phyloP scores from a whole-genome alignment of 1,140 invertebrate species.

The Steinernema khuongi region DNA sequence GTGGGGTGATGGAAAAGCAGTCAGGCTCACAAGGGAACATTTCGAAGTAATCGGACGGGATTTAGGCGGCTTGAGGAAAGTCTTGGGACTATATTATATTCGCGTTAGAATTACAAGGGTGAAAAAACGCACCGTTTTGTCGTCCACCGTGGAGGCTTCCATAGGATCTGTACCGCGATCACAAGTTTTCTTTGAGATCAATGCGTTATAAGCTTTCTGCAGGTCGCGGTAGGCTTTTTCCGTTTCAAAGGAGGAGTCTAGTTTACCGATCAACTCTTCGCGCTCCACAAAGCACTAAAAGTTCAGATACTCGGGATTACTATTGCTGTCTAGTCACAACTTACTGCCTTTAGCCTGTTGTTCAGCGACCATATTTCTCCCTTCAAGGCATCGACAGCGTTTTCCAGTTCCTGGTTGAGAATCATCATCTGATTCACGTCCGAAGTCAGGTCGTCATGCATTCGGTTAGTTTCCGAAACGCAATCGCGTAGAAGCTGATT shows the following conservation, averaged over 20 bases:
- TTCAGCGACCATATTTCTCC: conserved; percentile 38
- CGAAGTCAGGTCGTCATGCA: not conserved
- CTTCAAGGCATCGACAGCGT: conserved; percentile 34
- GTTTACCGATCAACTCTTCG: not conserved
- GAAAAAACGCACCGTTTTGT: not conserved
- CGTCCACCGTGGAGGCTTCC: not conserved
- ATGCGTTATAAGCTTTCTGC: not conserved
- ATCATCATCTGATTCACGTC: not conserved
- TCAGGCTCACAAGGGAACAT: too few species aligned
- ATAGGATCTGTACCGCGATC: not conserved
- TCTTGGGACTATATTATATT: too few species aligned
- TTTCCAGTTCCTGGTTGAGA: conserved; percentile 36
- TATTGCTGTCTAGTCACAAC: not conserved
- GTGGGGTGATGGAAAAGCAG: too few species aligned
- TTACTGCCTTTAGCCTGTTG: conserved; percentile 29
- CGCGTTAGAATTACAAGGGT: too few species aligned
- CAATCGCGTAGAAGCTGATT: not conserved
- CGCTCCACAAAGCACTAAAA: not conserved
- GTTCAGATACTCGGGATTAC: not conserved
- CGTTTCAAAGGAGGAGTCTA: not conserved
- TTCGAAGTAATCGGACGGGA: too few species aligned
- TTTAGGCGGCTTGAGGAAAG: too few species aligned
- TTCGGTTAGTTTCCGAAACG: not conserved
- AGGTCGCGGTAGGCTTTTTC: not conserved
- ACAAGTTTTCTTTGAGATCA: not conserved